Evolutionary conservation across 2,797 vertebrate genomes (phyloP).

Genomic region (Cynodonichthys magdalenae): DNA sequence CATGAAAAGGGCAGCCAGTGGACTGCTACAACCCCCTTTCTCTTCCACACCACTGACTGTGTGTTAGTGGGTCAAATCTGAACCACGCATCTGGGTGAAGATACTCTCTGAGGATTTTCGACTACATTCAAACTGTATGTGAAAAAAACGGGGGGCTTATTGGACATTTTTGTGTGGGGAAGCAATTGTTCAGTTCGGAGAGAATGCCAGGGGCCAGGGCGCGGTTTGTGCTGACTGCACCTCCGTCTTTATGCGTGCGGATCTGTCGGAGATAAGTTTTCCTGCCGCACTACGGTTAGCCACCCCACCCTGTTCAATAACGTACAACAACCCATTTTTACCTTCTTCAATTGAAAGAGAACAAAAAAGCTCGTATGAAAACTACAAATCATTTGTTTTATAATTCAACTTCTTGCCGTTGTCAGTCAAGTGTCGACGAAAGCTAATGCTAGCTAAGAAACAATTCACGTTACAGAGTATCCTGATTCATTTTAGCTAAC

Average conservation of each 20-base stretch:
- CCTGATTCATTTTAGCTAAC: conserved; percentile 71
- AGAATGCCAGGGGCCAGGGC: conserved; percentile 64
- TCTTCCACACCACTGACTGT: conserved; percentile 20
- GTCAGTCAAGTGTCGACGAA: conserved; percentile 11
- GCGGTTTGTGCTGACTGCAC: conserved; percentile 64
- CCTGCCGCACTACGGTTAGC: conserved; percentile 64
- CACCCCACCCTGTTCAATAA: conserved; percentile 64
- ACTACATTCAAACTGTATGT: not conserved
- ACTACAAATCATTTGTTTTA: not conserved
- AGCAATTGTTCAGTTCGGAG: conserved; percentile 16
- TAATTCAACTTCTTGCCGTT: conserved; percentile 7
- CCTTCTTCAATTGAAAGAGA: not conserved
- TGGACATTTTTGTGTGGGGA: not conserved
- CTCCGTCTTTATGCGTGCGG: conserved; percentile 48
- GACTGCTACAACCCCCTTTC: conserved; percentile 8
- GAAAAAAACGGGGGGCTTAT: not conserved
- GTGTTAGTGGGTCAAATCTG: conserved; percentile 43
- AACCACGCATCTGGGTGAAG: conserved; percentile 21
- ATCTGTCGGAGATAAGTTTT: conserved; percentile 68
- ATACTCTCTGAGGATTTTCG: not conserved
- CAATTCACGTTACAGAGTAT: conserved; percentile 36
- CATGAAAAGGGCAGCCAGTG: conserved; percentile 6
- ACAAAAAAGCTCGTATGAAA: not conserved
- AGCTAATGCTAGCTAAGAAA: conserved; percentile 51
- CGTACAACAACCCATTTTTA: conserved; percentile 34